Conservation (phyloP, 2,797 vertebrate genomes). For the Rhincodon typus region DNA sequence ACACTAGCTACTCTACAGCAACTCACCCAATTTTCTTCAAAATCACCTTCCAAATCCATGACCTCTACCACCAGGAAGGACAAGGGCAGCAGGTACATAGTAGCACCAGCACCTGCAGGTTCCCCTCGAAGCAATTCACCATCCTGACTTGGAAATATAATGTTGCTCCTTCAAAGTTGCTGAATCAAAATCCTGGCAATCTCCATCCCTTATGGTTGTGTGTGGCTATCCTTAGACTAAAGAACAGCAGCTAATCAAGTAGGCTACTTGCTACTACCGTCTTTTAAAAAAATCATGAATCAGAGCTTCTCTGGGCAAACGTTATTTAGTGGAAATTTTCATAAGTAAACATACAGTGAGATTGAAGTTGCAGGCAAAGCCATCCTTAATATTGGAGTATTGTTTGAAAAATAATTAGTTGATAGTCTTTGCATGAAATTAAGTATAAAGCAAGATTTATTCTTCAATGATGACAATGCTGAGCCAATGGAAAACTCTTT, state of each 20-base stretch:
- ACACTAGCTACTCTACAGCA: neutral
- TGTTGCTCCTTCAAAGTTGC: neutral
- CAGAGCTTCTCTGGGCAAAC: neutral
- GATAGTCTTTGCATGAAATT: neutral
- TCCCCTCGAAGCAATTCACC: too few relatives aligned
- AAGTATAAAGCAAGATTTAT: neutral
- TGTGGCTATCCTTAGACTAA: neutral
- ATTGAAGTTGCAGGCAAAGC: neutral
- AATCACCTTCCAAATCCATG: neutral
- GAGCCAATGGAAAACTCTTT: neutral
- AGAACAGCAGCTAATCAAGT: neutral
- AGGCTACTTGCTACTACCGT: neutral
- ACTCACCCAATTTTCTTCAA: neutral
- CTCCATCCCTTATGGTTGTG: neutral
- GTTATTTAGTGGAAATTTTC: neutral
- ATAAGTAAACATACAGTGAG: neutral
- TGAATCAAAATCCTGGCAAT: neutral
- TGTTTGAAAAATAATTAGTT: neutral
- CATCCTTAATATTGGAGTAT: neutral
- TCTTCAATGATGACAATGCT: neutral
- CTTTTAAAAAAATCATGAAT: neutral
- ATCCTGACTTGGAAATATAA: neutral
- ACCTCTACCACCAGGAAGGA: neutral
- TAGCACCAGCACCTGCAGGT: neutral
- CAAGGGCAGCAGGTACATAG: neutral